phyloP scores from a whole-genome alignment of 2,797 vertebrate species.

The Erethizon dorsatum region DNA sequence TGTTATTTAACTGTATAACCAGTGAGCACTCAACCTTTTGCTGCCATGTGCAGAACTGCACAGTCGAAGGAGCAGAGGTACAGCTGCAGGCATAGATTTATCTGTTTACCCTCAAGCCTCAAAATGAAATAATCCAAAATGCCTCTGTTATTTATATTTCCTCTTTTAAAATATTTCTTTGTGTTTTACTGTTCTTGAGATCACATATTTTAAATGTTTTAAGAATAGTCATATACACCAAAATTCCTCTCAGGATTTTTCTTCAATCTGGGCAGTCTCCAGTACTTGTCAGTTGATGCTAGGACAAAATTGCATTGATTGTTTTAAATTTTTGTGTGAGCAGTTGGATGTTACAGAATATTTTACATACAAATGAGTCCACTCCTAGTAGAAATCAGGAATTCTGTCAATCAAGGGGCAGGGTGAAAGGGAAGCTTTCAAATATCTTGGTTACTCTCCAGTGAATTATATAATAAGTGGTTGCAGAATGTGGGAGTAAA shows the following conservation, averaged over 20 bases:
- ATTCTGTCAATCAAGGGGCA: conserved; percentile 75
- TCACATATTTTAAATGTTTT: conserved; percentile 61
- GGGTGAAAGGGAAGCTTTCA: conserved; percentile 68
- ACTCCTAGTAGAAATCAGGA: conserved; percentile 76
- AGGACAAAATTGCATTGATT: conserved; percentile 51
- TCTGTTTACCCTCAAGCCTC: conserved; percentile 55
- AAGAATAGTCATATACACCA: background rate
- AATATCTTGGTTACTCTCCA: conserved; percentile 71
- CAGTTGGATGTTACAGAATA: conserved; percentile 74
- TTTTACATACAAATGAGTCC: conserved; percentile 80
- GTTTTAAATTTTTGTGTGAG: conserved; percentile 70
- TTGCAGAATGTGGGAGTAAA: conserved; percentile 59
- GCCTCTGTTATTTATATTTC: background rate
- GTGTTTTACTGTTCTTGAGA: background rate
- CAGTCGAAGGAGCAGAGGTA: background rate
- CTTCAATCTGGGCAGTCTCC: background rate
- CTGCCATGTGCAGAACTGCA: conserved; percentile 36
- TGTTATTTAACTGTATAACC: background rate
- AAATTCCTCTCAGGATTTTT: conserved; percentile 3
- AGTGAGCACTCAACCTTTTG: conserved; percentile 3
- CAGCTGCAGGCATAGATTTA: background rate
- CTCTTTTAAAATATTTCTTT: background rate
- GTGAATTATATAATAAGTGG: conserved; percentile 78
- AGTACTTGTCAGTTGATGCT: conserved; percentile 53
- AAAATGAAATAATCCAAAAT: conserved; percentile 65